Base-by-base conservation (phyloP, 2,113 vertebrate genomes). In the Acanthochromis polyacanthus region DNA sequence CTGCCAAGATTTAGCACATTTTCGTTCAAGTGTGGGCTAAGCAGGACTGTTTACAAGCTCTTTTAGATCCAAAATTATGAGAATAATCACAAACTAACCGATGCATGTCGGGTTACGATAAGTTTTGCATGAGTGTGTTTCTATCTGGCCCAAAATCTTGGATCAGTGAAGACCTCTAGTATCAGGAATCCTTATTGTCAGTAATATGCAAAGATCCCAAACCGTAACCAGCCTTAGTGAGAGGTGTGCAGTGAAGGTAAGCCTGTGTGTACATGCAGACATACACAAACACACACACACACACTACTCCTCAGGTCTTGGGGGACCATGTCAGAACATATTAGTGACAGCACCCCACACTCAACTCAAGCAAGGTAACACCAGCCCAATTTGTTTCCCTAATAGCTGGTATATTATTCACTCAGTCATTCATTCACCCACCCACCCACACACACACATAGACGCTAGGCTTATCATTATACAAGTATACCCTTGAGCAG, bases 321-420 rank as follows among this genome's bases (percentile, higher is more conserved):
- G 78, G 91, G 85, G 78, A 90, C 83, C 91, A 89, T 91, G 92
- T 94, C 91, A 90, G 74, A 90, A 90, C 84, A 90, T 88, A 93
- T 92, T 91, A 94, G 88, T 83, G 90, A 91, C 89, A 88, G 84
- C 81, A 84, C 87, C 84, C 84, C 85, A 89, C 83, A 81, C 80
- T 86, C 88, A 80, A 75, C 76, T 75, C 74, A 76, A 84, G 80
- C 85, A 57, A 77, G 76, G 89, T 72, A 87, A 92, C 79, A 7
- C 80, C 81, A 81, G 86, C 71, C 87, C 91, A 93, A 93, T 93
- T 91, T 93, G 90, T 90, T 93, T 91, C 75, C 80, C 80, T 95
- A 94, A 94, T 94, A 94, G 92, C 81, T 77, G 83, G 64, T 86
- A 85, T 81, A 89, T 93, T 94, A 94, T 95, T 94, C 92, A 91